Evolutionary conservation across 53 echinoderm and acorn worm species (phyloP).

Genomic region (Henricia sp.): DNA sequence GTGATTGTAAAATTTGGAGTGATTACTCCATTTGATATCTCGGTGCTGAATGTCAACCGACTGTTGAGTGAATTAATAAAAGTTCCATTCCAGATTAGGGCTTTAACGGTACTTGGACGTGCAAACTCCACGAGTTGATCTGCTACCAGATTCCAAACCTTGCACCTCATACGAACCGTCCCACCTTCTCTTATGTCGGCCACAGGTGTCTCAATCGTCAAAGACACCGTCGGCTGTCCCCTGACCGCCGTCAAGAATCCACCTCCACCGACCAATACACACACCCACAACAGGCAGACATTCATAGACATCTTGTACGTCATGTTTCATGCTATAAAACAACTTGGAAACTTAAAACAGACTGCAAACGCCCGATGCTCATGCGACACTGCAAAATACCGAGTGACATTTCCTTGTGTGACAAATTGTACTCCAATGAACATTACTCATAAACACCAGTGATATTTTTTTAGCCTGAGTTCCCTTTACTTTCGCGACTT

Average conservation of each 20-base stretch:
- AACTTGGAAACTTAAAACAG: no score
- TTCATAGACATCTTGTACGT: no score
- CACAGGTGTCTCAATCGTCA: slow-evolving; percentile 13
- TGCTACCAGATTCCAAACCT: background rate
- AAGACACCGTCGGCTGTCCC: background rate
- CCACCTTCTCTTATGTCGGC: slow-evolving; percentile 38
- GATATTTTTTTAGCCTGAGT: no score
- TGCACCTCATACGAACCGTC: slow-evolving; percentile 23
- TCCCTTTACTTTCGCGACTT: no score
- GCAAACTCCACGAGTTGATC: slow-evolving; percentile 7
- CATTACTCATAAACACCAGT: no score
- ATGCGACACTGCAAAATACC: no score
- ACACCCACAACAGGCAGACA: no score
- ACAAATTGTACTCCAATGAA: background rate
- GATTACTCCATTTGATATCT: background rate
- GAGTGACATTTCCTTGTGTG: no score
- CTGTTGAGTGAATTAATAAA: background rate
- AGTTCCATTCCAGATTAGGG: background rate
- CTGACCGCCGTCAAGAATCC: background rate
- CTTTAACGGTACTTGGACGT: no score
- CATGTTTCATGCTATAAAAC: no score
- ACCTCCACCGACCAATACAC: background rate
- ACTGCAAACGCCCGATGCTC: no score
- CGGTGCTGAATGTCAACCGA: background rate
- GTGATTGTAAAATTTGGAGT: slow-evolving; percentile 14